Conservation (phyloP, 2,888 invertebrate species). For the Galerucella pusilla region DNA sequence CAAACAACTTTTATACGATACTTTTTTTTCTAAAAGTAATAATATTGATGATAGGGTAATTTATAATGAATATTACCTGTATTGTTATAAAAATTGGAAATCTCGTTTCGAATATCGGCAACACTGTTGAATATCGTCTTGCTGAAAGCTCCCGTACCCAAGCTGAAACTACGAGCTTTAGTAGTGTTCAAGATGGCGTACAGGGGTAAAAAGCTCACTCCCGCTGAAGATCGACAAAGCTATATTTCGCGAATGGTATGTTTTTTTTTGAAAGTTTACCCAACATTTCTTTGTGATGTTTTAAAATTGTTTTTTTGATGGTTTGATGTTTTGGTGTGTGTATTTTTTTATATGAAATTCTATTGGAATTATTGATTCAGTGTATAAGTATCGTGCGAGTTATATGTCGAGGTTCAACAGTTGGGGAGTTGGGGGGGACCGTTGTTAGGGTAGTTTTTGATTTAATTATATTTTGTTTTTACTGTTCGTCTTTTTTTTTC, state of each 20-base stretch:
- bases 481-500: not conserved
- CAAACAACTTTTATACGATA: no score
- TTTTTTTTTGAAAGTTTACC: conserved; percentile 39
- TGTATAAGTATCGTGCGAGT: conserved; percentile 13
- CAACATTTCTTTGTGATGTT: conserved; percentile 15
- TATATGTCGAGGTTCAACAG: conserved; percentile 28
- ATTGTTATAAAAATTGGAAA: not conserved
- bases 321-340: not conserved
- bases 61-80: no score
- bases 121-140: not conserved
- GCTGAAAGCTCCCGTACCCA: conserved; percentile 29
- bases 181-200: conserved; percentile 60
- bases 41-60: no score
- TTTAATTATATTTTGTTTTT: not conserved
- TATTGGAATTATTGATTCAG: conserved; percentile 28
- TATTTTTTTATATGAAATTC: conserved; percentile 1
- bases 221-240: conserved; percentile 53
- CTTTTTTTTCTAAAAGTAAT: no score
- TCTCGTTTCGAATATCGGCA: not conserved
- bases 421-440: conserved; percentile 16
- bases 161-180: conserved; percentile 49
- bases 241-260: conserved; percentile 61
- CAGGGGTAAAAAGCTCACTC: conserved; percentile 54
- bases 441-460: conserved; percentile 10
- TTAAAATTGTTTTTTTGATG: conserved; percentile 29